phyloP scores from a whole-genome alignment of 53 echinoderm and acorn worm genomes.

The Zoroaster sp. region DNA sequence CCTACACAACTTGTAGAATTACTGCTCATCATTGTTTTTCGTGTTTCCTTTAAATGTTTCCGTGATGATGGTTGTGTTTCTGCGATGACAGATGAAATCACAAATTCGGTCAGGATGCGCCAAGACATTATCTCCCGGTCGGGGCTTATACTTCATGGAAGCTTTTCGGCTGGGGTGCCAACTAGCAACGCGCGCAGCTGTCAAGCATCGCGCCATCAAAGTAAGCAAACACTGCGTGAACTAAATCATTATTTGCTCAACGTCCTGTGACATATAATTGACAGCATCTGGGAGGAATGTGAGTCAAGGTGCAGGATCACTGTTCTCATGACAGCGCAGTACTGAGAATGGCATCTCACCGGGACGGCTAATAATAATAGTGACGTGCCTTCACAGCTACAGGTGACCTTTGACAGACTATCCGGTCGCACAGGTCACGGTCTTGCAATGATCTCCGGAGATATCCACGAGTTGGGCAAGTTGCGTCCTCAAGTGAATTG shows the following conservation, averaged over 20 bases:
- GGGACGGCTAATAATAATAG: background rate
- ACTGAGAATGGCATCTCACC: background rate
- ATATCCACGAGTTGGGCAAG: background rate
- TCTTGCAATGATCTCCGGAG: background rate
- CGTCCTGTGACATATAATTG: slow-evolving; percentile 14
- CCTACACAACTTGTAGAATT: no score
- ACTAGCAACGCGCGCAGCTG: background rate
- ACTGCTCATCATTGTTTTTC: no score
- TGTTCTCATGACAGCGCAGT: no score
- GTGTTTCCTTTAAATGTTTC: no score
- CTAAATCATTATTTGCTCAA: slow-evolving; percentile 39
- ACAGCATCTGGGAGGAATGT: slow-evolving; percentile 16
- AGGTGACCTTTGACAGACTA: background rate
- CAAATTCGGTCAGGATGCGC: background rate
- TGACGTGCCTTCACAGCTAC: background rate
- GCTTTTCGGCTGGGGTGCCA: background rate
- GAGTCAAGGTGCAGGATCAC: background rate
- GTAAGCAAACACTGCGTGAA: slow-evolving; percentile 44
- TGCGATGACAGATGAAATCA: background rate
- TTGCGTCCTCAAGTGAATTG: no score
- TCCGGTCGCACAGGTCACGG: background rate
- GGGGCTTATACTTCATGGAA: background rate
- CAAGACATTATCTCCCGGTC: background rate
- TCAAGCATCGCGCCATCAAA: background rate
- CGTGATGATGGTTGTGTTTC: background rate